These are phyloP conservation scores for Propithecus deckenii DNA, from an alignment of 2,797 vertebrate genomes.

Conservation along the genomic window DNA sequence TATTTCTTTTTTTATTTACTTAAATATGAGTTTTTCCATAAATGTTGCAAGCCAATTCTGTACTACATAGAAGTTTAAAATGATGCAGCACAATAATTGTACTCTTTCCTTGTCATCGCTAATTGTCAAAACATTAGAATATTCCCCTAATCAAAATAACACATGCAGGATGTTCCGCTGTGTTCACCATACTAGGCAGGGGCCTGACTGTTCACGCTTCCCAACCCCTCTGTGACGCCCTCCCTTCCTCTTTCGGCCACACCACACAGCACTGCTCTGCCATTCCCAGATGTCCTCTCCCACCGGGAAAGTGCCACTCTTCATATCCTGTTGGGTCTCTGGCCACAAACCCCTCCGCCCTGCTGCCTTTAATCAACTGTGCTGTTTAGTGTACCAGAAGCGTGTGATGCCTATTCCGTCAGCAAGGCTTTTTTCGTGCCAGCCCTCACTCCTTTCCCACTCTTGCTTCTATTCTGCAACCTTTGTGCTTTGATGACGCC, in stretches of 20 bases:
- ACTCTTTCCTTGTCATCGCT: background rate
- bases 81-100: background rate
- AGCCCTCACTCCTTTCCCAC: background rate
- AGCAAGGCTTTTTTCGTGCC: background rate
- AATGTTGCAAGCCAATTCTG: background rate
- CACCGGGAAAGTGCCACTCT: background rate
- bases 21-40: background rate
- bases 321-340: background rate
- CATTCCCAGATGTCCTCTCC: background rate
- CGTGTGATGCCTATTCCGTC: fast-evolving
- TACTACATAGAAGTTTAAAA: background rate
- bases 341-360: background rate
- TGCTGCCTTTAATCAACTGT: background rate
- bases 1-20: background rate
- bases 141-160: background rate
- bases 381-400: background rate
- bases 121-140: background rate
- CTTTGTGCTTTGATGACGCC: background rate
- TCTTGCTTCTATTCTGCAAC: background rate
- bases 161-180: background rate
- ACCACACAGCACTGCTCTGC: background rate
- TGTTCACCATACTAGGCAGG: background rate
- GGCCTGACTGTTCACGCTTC: background rate
- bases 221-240: background rate
- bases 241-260: background rate